Conservation (phyloP, 2,113 vertebrate genomes). For the Uria lomvia region DNA sequence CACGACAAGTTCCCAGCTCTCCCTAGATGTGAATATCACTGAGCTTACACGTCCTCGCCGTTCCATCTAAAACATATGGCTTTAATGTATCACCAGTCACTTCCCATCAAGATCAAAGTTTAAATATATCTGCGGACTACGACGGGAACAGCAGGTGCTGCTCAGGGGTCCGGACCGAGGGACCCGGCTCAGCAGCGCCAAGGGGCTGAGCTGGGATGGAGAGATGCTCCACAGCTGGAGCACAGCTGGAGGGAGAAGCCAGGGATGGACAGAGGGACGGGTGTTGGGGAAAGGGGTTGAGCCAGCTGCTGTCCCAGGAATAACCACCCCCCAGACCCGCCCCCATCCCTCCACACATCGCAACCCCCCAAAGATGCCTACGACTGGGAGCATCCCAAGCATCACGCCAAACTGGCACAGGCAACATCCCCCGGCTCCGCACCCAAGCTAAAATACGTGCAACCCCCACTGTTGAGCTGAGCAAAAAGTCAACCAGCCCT, state of each 20-base stretch:
- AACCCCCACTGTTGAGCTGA: fast-evolving
- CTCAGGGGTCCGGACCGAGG: background rate
- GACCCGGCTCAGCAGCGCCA: background rate
- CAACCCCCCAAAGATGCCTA: background rate
- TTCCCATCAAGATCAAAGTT: conserved; percentile 58
- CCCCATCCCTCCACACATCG: fast-evolving
- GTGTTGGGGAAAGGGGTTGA: background rate
- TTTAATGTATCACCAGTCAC: conserved; percentile 53
- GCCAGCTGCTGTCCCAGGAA: background rate
- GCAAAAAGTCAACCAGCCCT: background rate
- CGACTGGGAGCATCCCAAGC: background rate
- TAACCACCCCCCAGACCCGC: too few relatives aligned
- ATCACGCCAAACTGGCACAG: background rate
- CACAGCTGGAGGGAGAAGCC: background rate
- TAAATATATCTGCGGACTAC: background rate
- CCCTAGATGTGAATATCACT: conserved; percentile 56
- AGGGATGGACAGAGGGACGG: background rate
- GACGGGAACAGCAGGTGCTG: conserved; percentile 19
- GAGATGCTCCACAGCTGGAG: background rate
- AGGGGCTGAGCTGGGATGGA: background rate
- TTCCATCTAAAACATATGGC: conserved; percentile 49
- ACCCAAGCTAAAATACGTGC: background rate
- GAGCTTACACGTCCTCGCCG: conserved; percentile 51
- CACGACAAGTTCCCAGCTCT: conserved; percentile 52
- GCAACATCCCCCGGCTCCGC: background rate